These are phyloP conservation scores for Nibea albiflora DNA, from an alignment of 2,113 vertebrate species.

Conservation along the genomic window DNA sequence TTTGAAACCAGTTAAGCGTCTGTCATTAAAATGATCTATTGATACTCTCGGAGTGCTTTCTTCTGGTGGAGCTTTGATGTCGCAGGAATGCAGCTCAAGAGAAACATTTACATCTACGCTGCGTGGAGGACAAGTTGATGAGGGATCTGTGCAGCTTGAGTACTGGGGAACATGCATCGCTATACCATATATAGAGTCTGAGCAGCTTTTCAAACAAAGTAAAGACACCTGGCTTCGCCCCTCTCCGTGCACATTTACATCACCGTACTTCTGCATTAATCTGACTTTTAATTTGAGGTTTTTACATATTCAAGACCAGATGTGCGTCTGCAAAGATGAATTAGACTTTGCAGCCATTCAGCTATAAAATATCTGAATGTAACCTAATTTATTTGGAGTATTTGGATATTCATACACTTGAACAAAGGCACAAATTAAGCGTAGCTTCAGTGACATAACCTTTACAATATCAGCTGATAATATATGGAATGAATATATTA, in stretches of 20 bases:
- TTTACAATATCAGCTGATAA: neutral
- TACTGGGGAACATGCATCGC: slow-evolving; percentile 7
- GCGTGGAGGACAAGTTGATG: slow-evolving; percentile 45
- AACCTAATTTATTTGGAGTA: neutral
- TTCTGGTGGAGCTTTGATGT: slow-evolving; percentile 57
- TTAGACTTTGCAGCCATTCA: neutral
- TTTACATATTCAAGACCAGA: neutral
- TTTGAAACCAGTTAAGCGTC: neutral
- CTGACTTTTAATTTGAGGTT: neutral
- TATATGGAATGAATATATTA: neutral
- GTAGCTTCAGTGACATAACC: neutral
- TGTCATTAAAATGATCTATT: slow-evolving; percentile 26
- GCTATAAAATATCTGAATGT: neutral
- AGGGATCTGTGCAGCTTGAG: slow-evolving; percentile 35
- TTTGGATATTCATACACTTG: neutral
- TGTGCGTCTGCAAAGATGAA: neutral
- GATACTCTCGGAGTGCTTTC: slow-evolving; percentile 31
- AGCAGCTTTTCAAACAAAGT: neutral
- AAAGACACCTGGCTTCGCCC: slow-evolving; percentile 22
- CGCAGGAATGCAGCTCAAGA: slow-evolving; percentile 63
- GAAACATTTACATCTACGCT: slow-evolving; percentile 66
- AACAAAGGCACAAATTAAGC: neutral
- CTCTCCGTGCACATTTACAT: neutral
- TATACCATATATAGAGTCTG: slow-evolving; percentile 57
- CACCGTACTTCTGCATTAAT: neutral